Conservation (phyloP, 2,888 invertebrate genomes). For the Morpho deidamia region DNA sequence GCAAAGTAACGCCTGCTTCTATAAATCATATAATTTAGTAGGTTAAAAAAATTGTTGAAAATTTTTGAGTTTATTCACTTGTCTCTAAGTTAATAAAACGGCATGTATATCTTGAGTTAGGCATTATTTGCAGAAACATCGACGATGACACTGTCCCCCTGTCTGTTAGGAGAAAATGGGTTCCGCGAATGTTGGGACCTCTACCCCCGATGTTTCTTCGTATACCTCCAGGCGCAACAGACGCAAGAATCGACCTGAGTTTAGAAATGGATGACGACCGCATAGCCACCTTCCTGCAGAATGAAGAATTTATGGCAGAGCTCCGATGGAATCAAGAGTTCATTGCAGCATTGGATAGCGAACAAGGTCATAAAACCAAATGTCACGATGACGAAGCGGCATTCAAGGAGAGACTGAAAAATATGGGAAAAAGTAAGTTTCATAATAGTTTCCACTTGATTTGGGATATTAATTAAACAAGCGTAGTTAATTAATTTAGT, state of each 20-base stretch:
- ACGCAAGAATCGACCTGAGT: constrained; percentile 67
- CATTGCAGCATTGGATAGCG: constrained; percentile 88
- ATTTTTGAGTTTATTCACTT: background rate
- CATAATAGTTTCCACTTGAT: background rate
- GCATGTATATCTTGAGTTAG: constrained; percentile 15
- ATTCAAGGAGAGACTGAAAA: constrained; percentile 87
- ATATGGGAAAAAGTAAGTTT: constrained; percentile 87
- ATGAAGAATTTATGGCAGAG: constrained; percentile 93
- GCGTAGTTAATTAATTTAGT: too few species aligned
- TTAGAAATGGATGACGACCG: constrained; percentile 89
- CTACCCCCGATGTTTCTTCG: constrained; percentile 89
- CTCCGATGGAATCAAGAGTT: constrained; percentile 92
- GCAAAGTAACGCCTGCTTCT: too few species aligned
- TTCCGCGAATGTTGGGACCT: constrained; percentile 87
- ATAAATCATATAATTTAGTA: too few species aligned
- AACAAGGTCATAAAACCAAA: constrained; percentile 76
- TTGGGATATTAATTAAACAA: too few species aligned
- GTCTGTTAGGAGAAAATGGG: constrained; percentile 82
- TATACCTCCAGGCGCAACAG: constrained; percentile 71
- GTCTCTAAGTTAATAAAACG: background rate
- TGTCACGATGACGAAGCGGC: constrained; percentile 82
- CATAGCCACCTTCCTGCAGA: constrained; percentile 91
- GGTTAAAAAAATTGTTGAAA: too few species aligned
- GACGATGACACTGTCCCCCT: constrained; percentile 66
- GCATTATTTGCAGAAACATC: constrained; percentile 48